Percentiles rank a stretch among this genome's conserved stretches.
phyloP scores from a whole-genome alignment of 2,113 vertebrate genomes.

The Oryzias celebensis region DNA sequence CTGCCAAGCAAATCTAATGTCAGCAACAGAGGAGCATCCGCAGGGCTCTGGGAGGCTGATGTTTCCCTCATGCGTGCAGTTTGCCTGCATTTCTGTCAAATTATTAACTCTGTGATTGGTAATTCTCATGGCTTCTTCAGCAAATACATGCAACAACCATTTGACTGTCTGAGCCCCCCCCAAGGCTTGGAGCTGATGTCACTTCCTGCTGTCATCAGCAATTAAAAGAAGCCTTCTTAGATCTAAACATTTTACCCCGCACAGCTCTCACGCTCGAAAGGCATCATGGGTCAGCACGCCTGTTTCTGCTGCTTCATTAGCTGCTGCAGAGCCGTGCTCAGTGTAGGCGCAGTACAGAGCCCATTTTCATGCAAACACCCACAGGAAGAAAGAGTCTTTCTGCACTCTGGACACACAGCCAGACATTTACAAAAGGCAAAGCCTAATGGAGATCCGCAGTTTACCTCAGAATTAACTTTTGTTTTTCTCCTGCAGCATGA shows the following conservation, averaged over 20 bases:
- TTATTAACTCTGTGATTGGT: not conserved
- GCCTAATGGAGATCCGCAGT: slow-evolving; percentile 37
- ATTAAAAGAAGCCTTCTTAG: slow-evolving; percentile 35
- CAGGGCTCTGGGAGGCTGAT: too few relatives aligned
- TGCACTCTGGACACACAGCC: slow-evolving; percentile 45
- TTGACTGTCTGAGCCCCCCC: slow-evolving; percentile 12
- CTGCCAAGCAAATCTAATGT: slow-evolving; percentile 47
- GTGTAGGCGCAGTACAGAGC: slow-evolving; percentile 59
- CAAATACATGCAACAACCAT: slow-evolving; percentile 3
- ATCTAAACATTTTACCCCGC: slow-evolving; percentile 41
- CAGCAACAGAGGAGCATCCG: not conserved
- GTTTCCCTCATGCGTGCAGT: too few relatives aligned
- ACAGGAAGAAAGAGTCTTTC: slow-evolving; percentile 59
- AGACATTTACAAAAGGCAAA: slow-evolving; percentile 51
- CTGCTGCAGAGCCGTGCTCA: slow-evolving; percentile 46
- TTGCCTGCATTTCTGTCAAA: not conserved
- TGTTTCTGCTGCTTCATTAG: slow-evolving; percentile 54
- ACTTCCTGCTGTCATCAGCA: slow-evolving; percentile 65
- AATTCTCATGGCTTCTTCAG: not conserved
- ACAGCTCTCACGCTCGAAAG: slow-evolving; percentile 58
- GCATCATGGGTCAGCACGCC: slow-evolving; percentile 63
- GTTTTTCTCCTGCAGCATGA: slow-evolving; percentile 8
- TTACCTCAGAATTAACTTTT: slow-evolving; percentile 18
- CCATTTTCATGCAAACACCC: slow-evolving; percentile 71
- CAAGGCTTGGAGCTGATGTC: slow-evolving; percentile 37